These are phyloP conservation scores for Gorsachius goisagi DNA, from an alignment of 2,113 vertebrate species.

Conservation along the genomic window DNA sequence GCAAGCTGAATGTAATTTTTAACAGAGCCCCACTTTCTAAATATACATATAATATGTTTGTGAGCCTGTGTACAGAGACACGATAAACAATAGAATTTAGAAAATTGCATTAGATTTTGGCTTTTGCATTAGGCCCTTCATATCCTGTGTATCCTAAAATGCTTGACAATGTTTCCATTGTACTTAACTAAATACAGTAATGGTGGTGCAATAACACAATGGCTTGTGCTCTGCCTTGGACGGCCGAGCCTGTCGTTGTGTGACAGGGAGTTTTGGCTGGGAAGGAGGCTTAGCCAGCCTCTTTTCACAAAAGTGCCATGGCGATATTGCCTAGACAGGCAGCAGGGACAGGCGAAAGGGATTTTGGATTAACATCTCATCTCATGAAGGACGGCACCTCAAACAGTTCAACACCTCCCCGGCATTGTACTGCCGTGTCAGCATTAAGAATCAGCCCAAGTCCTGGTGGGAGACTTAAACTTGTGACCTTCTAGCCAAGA, in stretches of 20 bases:
- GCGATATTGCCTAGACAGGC: neutral
- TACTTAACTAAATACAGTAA: constrained; percentile 56
- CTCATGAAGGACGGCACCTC: constrained; percentile 16
- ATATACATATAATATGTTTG: constrained; percentile 56
- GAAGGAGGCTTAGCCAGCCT: neutral
- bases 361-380: constrained; percentile 66
- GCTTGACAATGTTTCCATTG: constrained; percentile 44
- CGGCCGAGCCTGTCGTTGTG: neutral
- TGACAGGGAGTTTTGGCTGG: neutral
- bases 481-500: constrained; percentile 39
- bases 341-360: neutral
- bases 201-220: constrained; percentile 39
- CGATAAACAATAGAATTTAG: constrained; percentile 58
- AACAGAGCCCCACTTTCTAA: constrained; percentile 53
- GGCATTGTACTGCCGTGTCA: neutral
- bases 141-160: constrained; percentile 19
- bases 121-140: constrained; percentile 11
- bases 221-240: constrained; percentile 9
- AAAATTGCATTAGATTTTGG: constrained; percentile 34
- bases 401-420: constrained; percentile 28
- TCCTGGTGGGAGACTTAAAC: constrained; percentile 59
- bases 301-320: neutral
- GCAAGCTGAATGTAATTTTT: constrained; percentile 50
- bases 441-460: constrained; percentile 25
- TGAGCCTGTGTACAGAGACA: constrained; percentile 13